These are phyloP conservation scores for Octomys mimax DNA, from an alignment of 2,797 vertebrate genomes.

Conservation along the genomic window DNA sequence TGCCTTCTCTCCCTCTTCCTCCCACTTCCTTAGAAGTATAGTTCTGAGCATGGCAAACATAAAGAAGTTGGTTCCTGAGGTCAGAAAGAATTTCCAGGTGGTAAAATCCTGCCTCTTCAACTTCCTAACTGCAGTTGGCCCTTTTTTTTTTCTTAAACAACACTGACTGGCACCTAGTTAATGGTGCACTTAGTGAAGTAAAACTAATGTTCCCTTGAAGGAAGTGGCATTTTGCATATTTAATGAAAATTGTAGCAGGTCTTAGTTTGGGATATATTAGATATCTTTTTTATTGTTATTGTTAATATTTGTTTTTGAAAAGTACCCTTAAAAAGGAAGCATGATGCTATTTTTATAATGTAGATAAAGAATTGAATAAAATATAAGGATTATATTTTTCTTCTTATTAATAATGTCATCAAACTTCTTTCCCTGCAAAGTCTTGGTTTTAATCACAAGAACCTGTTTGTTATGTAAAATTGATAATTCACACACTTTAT, in stretches of 20 bases:
- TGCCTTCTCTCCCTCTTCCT: neutral
- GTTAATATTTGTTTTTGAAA: constrained; percentile 17
- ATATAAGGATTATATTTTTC: constrained; percentile 19
- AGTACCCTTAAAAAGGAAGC: constrained; percentile 30
- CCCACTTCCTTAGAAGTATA: constrained; percentile 9
- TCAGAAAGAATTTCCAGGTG: constrained; percentile 42
- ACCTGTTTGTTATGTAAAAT: constrained; percentile 12
- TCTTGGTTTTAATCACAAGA: constrained; percentile 50
- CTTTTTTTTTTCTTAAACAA: neutral
- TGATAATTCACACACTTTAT: neutral
- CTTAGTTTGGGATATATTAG: neutral
- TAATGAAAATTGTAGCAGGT: neutral
- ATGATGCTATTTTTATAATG: neutral
- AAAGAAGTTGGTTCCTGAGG: constrained; percentile 30
- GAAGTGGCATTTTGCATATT: constrained; percentile 20
- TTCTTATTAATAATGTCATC: constrained; percentile 19
- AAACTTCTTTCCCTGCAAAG: neutral
- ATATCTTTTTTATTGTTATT: neutral
- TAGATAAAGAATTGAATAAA: constrained; percentile 33
- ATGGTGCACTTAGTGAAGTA: neutral
- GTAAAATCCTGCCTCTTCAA: constrained; percentile 59
- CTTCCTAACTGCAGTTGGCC: neutral
- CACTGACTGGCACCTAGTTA: neutral
- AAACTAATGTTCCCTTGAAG: constrained; percentile 40
- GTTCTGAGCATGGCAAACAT: constrained; percentile 35